Evolutionary conservation across 2,113 vertebrate genomes (phyloP).

Genomic region (Tonatia bakeri): DNA sequence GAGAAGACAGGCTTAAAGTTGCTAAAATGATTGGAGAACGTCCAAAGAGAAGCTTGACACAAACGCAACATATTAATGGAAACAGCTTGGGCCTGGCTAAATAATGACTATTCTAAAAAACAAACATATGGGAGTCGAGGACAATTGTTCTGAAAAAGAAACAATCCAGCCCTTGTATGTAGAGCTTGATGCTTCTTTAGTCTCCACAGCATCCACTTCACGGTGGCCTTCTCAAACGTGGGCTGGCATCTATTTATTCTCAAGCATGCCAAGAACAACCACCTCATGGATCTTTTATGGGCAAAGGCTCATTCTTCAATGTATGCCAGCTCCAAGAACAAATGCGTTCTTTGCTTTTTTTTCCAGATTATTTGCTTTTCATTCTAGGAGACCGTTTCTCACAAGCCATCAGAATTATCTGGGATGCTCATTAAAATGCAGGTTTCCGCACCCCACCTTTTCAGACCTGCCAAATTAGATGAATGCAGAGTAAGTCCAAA

Average conservation of each 20-base stretch:
- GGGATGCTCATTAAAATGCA: background rate
- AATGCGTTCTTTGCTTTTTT: background rate
- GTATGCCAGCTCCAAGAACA: background rate
- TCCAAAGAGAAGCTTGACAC: slow-evolving; percentile 52
- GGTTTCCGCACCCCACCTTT: background rate
- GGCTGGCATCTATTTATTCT: slow-evolving; percentile 33
- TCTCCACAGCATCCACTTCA: background rate
- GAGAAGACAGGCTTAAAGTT: slow-evolving; percentile 50
- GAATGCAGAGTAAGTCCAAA: background rate
- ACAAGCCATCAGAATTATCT: background rate
- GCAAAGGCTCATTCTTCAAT: background rate
- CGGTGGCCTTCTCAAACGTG: background rate
- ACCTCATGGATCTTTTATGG: background rate
- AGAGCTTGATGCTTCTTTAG: slow-evolving; percentile 3
- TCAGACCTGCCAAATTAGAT: background rate
- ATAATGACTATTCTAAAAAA: slow-evolving; percentile 43
- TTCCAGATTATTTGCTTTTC: background rate
- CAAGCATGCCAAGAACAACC: background rate
- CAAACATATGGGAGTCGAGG: slow-evolving; percentile 1
- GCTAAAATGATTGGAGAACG: slow-evolving; percentile 36
- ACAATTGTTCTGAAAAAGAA: slow-evolving; percentile 29
- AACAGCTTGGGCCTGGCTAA: slow-evolving; percentile 42
- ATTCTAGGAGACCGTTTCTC: background rate
- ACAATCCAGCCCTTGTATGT: background rate
- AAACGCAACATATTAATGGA: slow-evolving; percentile 31